Conservation (phyloP, 2,113 vertebrate genomes). For the Lepus americanus region DNA sequence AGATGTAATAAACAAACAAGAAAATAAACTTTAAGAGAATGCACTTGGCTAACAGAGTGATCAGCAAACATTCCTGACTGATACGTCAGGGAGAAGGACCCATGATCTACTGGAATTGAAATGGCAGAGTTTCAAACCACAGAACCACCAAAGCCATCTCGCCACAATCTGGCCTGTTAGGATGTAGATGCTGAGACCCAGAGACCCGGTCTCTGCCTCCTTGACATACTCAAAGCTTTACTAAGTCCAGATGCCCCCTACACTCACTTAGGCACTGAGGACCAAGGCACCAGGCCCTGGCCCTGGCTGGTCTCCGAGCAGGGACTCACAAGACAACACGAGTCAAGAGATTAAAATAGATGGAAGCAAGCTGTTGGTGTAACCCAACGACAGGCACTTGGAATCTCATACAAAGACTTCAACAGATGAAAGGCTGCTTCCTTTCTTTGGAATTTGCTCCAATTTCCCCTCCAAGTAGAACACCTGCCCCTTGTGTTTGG, state of each 20-base stretch:
- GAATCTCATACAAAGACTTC: not conserved
- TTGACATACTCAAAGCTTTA: not conserved
- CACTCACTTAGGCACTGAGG: not conserved
- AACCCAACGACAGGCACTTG: not conserved
- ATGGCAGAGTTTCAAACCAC: not conserved
- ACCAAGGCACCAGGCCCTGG: not conserved
- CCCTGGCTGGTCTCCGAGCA: not conserved
- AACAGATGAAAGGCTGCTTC: not conserved
- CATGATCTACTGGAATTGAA: not conserved
- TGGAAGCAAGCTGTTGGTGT: fast-evolving
- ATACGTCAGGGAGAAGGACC: not conserved
- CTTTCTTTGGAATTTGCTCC: not conserved
- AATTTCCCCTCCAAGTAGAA: not conserved
- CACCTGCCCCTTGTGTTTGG: not conserved
- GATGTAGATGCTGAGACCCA: not conserved
- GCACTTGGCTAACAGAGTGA: constrained; percentile 35
- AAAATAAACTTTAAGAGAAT: constrained; percentile 68
- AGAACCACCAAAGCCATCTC: not conserved
- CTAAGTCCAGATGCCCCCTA: not conserved
- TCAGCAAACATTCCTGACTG: constrained; percentile 14
- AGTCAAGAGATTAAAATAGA: not conserved
- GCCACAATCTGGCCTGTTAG: not conserved
- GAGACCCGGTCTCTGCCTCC: not conserved
- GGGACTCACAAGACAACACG: not conserved
- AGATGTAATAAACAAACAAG: constrained; percentile 59